Evolutionary conservation across 1,140 invertebrate species (phyloP).

Genomic region (Cherax quadricarinatus): DNA sequence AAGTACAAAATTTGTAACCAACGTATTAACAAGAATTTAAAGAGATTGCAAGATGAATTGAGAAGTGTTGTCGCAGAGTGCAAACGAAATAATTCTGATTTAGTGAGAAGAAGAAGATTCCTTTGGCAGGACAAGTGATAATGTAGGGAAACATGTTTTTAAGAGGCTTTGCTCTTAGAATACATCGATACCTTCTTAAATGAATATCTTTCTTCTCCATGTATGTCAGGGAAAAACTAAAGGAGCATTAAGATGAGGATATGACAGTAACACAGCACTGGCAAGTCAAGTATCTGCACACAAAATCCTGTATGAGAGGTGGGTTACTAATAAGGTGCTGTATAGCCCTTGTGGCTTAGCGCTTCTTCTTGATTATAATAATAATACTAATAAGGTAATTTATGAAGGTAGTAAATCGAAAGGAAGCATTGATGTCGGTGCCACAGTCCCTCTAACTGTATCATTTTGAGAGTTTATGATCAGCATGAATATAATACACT

Average conservation of each 20-base stretch:
- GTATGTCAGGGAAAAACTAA: constrained; percentile 9
- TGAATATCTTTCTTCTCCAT: neutral
- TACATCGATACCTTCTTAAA: neutral
- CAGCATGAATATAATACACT: neutral
- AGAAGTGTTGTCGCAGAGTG: neutral
- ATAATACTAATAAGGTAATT: neutral
- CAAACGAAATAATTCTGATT: neutral
- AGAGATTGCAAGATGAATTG: constrained; percentile 17
- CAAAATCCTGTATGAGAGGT: neutral
- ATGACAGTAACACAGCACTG: neutral
- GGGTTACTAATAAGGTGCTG: neutral
- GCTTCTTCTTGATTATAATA: too few species aligned
- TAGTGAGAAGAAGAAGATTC: neutral
- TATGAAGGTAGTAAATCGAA: neutral
- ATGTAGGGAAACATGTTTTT: neutral
- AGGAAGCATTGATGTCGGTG: neutral
- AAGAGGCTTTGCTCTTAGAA: neutral
- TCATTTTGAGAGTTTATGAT: neutral
- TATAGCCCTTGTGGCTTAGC: too few species aligned
- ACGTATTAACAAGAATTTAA: neutral
- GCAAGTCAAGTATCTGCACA: neutral
- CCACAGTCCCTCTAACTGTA: neutral
- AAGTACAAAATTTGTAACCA: neutral
- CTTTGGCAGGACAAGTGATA: constrained; percentile 9
- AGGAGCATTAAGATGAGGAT: constrained; percentile 7